Evolutionary conservation across 30 jellyfish, hydroid and myxozoan genomes (phyloP).

Genomic region (Hydra vulgaris): DNA sequence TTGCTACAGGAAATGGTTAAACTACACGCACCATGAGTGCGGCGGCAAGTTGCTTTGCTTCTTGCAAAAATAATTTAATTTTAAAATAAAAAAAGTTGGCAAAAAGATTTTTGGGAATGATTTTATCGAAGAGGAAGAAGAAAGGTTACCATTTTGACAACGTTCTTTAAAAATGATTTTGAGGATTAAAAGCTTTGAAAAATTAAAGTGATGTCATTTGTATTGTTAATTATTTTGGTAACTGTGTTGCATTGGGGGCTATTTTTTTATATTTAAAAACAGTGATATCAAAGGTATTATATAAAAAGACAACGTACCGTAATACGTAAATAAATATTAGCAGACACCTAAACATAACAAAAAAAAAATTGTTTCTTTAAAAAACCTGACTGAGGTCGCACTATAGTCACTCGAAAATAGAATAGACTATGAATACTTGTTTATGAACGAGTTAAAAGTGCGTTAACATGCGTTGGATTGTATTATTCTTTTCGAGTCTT

Average conservation of each 20-base stretch:
- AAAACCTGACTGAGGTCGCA: too few species aligned
- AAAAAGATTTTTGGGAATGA: not conserved
- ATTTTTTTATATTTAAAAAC: too few species aligned
- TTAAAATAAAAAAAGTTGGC: not conserved
- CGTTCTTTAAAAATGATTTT: not conserved
- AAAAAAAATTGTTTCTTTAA: too few species aligned
- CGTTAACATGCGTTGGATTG: not conserved
- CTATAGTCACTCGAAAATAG: too few species aligned
- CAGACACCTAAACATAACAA: too few species aligned
- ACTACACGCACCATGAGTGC: conserved; percentile 22
- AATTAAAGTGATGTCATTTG: not conserved
- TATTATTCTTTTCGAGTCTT: not conserved
- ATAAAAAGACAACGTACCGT: too few species aligned
- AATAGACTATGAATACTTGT: not conserved
- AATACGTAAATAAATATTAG: too few species aligned
- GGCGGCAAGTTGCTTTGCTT: conserved; percentile 10
- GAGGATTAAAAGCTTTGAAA: not conserved
- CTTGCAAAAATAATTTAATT: conserved; percentile 12
- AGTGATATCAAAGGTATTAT: not conserved
- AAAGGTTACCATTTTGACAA: not conserved
- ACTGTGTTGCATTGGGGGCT: not conserved
- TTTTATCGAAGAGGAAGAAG: not conserved
- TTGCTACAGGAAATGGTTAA: not conserved
- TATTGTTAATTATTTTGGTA: not conserved
- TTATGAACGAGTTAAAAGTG: not conserved